A percentile compares a stretch with the other conserved stretches of the same genome.
phyloP scores from a whole-genome alignment of 2,888 invertebrate species.

The Acrobasis repandana region DNA sequence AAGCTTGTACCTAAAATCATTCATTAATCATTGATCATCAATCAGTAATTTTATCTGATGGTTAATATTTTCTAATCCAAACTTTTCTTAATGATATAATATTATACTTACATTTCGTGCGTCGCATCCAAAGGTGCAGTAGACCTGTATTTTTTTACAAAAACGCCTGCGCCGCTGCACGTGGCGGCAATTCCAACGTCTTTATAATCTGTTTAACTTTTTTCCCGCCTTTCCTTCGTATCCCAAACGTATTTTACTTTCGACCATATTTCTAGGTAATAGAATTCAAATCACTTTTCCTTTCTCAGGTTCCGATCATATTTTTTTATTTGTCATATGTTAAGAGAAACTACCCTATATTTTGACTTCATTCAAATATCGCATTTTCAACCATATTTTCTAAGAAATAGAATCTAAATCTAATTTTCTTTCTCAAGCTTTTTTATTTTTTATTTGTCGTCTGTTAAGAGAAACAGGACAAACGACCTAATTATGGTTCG shows the following conservation, averaged over 20 bases:
- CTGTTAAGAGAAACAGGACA: constrained; percentile 2
- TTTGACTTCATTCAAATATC: not conserved
- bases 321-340: not conserved
- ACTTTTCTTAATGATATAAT: too few species aligned
- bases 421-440: not conserved
- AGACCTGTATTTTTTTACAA: constrained; percentile 10
- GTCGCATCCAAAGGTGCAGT: not conserved
- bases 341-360: not conserved
- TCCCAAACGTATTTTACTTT: not conserved
- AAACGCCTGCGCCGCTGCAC: constrained; percentile 14
- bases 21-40: too few species aligned
- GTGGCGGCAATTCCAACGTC: constrained; percentile 16
- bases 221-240: constrained; percentile 6
- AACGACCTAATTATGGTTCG: constrained; percentile 17
- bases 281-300: not conserved
- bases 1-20: too few species aligned
- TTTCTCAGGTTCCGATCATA: not conserved
- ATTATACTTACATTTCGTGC: too few species aligned
- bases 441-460: not conserved
- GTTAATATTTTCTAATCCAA: too few species aligned
- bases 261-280: not conserved
- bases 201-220: constrained; percentile 22
- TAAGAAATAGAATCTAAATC: not conserved
- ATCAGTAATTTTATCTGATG: too few species aligned
- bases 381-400: not conserved